Evolutionary conservation across 2,888 invertebrate species (phyloP).

Genomic region (Phyto melanocephala): DNA sequence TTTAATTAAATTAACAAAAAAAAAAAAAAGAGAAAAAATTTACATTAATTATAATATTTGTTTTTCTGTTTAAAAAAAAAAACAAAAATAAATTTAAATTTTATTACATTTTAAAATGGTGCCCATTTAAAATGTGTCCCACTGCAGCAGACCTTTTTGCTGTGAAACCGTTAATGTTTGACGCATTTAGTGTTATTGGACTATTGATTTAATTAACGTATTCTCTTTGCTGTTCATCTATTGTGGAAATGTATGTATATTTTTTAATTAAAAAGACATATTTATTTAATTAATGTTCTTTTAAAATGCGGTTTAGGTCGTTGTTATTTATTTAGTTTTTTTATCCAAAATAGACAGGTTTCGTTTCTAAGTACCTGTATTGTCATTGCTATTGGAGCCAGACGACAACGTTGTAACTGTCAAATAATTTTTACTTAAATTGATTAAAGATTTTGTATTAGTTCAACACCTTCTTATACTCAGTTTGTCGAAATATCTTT

Average conservation of each 20-base stretch:
- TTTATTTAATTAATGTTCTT: neutral
- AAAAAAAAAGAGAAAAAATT: constrained; percentile 8
- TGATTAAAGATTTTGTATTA: constrained; percentile 72
- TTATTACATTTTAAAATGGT: constrained; percentile 21
- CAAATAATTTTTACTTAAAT: constrained; percentile 75
- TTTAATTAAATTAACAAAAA: constrained; percentile 3
- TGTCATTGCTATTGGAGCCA: neutral
- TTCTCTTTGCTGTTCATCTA: constrained; percentile 5
- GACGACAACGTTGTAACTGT: constrained; percentile 66
- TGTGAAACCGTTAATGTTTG: neutral
- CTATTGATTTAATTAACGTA: constrained; percentile 30
- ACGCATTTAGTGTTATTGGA: neutral
- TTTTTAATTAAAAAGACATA: neutral
- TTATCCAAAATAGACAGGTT: neutral
- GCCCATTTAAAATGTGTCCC: constrained; percentile 9
- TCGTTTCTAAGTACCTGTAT: neutral
- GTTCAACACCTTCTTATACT: constrained; percentile 73
- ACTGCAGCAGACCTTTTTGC: constrained; percentile 17
- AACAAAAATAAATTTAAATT: no score
- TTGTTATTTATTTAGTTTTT: constrained; percentile 3
- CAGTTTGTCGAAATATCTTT: neutral
- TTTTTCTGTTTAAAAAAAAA: constrained; percentile 38
- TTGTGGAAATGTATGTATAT: constrained; percentile 9
- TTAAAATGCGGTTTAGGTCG: neutral
- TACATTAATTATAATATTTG: constrained; percentile 53